Conservation (phyloP, 2,113 vertebrate species). For the Sus scrofa region DNA sequence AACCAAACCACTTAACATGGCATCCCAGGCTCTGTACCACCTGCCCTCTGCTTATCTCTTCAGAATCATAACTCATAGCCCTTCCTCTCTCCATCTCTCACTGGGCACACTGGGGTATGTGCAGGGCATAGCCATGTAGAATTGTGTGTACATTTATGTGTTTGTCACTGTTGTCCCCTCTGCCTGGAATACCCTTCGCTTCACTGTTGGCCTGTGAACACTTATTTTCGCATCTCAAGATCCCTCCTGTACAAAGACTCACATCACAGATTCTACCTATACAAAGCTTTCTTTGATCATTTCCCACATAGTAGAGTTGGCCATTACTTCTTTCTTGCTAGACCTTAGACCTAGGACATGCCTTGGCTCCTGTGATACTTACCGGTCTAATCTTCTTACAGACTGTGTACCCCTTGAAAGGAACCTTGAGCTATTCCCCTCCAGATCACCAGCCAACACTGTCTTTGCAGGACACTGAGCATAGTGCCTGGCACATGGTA, state of each 20-base stretch:
- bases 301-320: background rate
- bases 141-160: background rate
- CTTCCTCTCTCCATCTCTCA: background rate
- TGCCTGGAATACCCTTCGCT: background rate
- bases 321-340: background rate
- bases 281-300: background rate
- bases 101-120: background rate
- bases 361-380: background rate
- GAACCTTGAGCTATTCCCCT: background rate
- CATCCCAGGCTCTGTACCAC: background rate
- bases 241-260: background rate
- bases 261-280: background rate
- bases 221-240: background rate
- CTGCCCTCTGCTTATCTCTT: background rate
- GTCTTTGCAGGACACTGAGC: background rate
- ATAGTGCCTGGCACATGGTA: background rate
- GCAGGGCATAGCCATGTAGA: background rate
- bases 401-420: background rate
- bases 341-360: background rate
- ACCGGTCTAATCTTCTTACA: background rate
- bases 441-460: background rate
- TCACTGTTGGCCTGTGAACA: background rate
- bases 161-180: background rate
- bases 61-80: background rate
- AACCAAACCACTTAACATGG: background rate